These are phyloP conservation scores for Acipenser transmontanus DNA, from an alignment of 2,797 vertebrate species.

Conservation along the genomic window DNA sequence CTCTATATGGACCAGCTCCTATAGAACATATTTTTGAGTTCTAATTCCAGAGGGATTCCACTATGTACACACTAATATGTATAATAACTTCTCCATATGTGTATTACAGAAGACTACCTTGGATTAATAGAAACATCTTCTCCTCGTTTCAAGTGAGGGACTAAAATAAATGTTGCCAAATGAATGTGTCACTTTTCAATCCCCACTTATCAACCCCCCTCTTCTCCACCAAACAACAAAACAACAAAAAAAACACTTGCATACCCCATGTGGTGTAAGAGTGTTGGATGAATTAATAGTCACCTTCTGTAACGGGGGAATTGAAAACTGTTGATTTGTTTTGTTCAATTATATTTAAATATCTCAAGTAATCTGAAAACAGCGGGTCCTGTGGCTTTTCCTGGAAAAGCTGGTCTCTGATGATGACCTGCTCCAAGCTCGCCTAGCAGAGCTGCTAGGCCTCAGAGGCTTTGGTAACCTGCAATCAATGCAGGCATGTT, in stretches of 20 bases:
- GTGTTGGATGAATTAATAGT: slow-evolving; percentile 10
- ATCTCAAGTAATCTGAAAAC: slow-evolving; percentile 62
- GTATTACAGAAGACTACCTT: slow-evolving; percentile 25
- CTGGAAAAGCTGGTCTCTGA: slow-evolving; percentile 38
- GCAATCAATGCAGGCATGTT: slow-evolving; percentile 65
- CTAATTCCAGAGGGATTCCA: too few species aligned
- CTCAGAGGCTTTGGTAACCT: slow-evolving; percentile 59
- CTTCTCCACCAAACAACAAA: background rate
- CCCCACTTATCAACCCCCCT: background rate
- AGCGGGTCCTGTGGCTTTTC: slow-evolving; percentile 52
- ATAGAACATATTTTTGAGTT: slow-evolving; percentile 20
- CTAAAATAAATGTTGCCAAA: background rate
- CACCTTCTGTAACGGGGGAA: background rate
- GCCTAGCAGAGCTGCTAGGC: slow-evolving; percentile 56
- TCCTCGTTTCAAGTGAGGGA: background rate
- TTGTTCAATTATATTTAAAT: slow-evolving; percentile 67
- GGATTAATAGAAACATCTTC: slow-evolving; percentile 29
- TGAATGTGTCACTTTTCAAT: background rate
- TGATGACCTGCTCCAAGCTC: slow-evolving; percentile 78
- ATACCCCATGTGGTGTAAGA: background rate
- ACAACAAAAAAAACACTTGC: background rate
- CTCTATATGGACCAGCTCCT: slow-evolving; percentile 13
- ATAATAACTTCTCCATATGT: too few species aligned
- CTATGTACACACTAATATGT: too few species aligned
- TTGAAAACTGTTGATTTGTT: slow-evolving; percentile 15